phyloP scores from a whole-genome alignment of 2,888 invertebrate genomes.

The Agrochola macilenta region DNA sequence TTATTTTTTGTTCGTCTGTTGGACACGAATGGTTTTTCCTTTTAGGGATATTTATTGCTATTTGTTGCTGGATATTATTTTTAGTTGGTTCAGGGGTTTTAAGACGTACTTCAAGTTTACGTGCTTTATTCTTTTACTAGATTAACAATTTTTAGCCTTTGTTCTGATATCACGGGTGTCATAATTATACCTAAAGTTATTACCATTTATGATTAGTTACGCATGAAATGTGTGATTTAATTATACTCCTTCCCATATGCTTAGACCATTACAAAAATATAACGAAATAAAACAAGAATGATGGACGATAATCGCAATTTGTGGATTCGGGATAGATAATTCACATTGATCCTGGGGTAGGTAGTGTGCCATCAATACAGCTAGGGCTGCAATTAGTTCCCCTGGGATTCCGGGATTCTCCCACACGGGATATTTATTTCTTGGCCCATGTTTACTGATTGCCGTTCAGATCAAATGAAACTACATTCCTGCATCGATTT shows the following conservation, averaged over 20 bases:
- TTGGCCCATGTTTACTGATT: conserved; percentile 82
- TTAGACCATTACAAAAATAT: conserved; percentile 56
- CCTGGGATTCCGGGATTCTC: conserved; percentile 76
- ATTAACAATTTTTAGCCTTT: background rate
- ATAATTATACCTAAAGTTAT: background rate
- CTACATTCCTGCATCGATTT: conserved; percentile 71
- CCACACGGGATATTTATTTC: conserved; percentile 84
- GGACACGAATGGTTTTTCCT: conserved; percentile 36
- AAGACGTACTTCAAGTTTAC: background rate
- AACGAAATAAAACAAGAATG: conserved; percentile 71
- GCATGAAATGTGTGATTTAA: conserved; percentile 2
- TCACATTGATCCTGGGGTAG: conserved; percentile 83
- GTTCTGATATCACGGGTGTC: background rate
- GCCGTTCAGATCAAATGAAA: conserved; percentile 76
- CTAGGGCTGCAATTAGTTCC: conserved; percentile 88
- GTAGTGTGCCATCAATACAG: conserved; percentile 87
- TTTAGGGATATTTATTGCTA: conserved; percentile 40
- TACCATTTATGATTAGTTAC: background rate
- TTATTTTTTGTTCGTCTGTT: conserved; percentile 56
- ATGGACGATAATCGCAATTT: conserved; percentile 81
- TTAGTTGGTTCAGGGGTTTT: conserved; percentile 15
- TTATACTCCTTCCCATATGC: background rate
- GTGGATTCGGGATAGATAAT: conserved; percentile 83
- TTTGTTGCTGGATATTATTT: conserved; percentile 36
- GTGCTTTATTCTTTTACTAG: background rate